Evolutionary conservation across 2,888 invertebrate genomes (phyloP).

Genomic region (Leptura quadrifasciata): DNA sequence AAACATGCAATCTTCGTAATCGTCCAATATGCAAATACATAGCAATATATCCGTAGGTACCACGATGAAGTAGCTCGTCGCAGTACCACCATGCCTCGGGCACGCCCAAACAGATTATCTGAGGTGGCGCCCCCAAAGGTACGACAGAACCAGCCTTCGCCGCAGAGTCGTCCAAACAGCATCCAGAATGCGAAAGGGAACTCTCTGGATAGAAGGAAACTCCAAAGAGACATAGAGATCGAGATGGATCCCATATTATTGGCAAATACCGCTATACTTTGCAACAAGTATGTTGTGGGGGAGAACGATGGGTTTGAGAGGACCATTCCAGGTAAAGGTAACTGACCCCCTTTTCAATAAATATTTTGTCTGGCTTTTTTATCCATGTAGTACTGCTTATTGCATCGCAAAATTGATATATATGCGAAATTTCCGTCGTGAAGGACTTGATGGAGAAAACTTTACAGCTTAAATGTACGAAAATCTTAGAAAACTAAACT

Average conservation of each 20-base stretch:
- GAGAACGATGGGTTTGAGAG: slow-evolving; percentile 70
- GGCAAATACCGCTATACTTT: slow-evolving; percentile 79
- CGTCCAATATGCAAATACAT: too few relatives aligned
- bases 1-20: too few relatives aligned
- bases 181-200: slow-evolving; percentile 59
- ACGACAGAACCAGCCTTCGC: slow-evolving; percentile 57
- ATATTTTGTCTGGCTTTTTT: not conserved
- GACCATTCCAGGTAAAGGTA: slow-evolving; percentile 65
- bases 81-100: slow-evolving; percentile 63
- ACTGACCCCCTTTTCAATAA: slow-evolving; percentile 32
- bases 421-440: too few relatives aligned
- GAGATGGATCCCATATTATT: slow-evolving; percentile 70
- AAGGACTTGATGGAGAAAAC: too few relatives aligned
- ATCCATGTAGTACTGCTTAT: not conserved
- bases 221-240: slow-evolving; percentile 65
- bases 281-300: slow-evolving; percentile 83
- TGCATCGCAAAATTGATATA: not conserved
- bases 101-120: slow-evolving; percentile 66
- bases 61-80: slow-evolving; percentile 66
- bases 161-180: slow-evolving; percentile 41
- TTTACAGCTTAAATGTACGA: too few relatives aligned
- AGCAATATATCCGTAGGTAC: slow-evolving; percentile 63
- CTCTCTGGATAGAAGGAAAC: slow-evolving; percentile 69
- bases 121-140: slow-evolving; percentile 41
- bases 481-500: too few relatives aligned